Evolutionary conservation across 2,113 vertebrate species (phyloP), one percentile per base, ranked within the genome.

Genomic region (Plestiodon gilberti): DNA sequence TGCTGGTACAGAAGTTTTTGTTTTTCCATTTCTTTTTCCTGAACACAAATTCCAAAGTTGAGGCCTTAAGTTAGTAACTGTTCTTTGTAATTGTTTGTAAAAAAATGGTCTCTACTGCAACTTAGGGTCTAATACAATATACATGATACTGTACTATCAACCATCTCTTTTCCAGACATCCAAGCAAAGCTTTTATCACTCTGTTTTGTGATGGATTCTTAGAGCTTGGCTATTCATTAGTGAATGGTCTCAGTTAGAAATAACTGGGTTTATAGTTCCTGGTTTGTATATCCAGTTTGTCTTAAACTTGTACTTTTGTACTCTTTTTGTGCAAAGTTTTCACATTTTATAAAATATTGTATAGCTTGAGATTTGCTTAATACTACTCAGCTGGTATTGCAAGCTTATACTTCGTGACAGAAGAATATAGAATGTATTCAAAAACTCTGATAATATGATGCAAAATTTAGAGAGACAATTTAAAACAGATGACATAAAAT

Each of bases 1-100:
- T 99, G 98, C 84, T 99, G 98, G 93, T 99, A 99, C 1, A 99
- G 94, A 87, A 99, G 96, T 92, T 99, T 99, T 94, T 99, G 98
- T 91, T 99, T 99, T 95, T 99, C 98, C 98, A 99, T 99, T 95
- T 99, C 98, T 70, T 99, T 99, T 93, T 99, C 98, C 98, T 99
- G 90, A 95, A 96, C 86, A 96, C 92, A 97, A 96, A 96, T 82
- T 91, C 94, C 96, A 86, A 93, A 94, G 64, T 93, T 90, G 91
- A 67, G 25, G 75, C 80, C 4, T 87, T 90, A 87, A 90, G 57
- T 87, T 80, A 91, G 74, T 83, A 88, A 25, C 43, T 33, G n/a
- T 78, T 43, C 48, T 79, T 40, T 43, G 86, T 88, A 23, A 43
- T 93, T 91, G 91, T 81, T 95, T 90, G 91, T 93, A 96, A 92